Conservation (phyloP, 2,888 invertebrate species). For the Fragum sueziense region DNA sequence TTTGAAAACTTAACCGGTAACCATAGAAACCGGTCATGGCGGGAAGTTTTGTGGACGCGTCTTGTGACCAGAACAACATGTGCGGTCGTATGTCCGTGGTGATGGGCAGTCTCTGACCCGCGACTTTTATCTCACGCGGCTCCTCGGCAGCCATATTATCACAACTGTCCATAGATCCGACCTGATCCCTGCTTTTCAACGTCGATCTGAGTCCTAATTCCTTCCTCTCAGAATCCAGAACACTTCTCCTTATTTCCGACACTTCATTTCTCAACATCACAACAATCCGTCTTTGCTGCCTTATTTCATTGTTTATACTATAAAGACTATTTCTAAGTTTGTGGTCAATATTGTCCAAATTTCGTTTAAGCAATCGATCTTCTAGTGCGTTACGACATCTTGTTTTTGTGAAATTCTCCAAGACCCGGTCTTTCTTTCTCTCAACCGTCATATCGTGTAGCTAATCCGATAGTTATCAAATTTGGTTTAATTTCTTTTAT, state of each 20-base stretch:
- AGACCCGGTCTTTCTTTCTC: conserved; percentile 33
- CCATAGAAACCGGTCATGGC: conserved; percentile 50
- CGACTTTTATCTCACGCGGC: conserved; percentile 5
- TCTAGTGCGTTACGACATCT: conserved; percentile 46
- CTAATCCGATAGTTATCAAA: conserved; percentile 15
- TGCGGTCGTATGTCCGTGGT: conserved; percentile 30
- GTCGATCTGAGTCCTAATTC: neutral
- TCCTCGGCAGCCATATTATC: conserved; percentile 1
- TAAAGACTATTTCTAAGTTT: conserved; percentile 6
- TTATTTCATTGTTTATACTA: conserved; percentile 9
- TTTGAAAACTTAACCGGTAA: conserved; percentile 33
- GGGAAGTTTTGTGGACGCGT: conserved; percentile 53
- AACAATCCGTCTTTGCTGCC: conserved; percentile 4
- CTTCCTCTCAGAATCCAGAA: neutral
- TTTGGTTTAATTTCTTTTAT: conserved; percentile 2
- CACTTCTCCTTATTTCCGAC: conserved; percentile 2
- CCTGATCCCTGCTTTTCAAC: neutral
- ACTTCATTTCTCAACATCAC: conserved; percentile 13
- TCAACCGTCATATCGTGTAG: conserved; percentile 17
- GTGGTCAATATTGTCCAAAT: conserved; percentile 4
- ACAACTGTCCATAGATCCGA: conserved; percentile 13
- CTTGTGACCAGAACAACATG: conserved; percentile 60
- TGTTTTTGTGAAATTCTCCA: conserved; percentile 45
- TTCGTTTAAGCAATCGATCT: conserved; percentile 4
- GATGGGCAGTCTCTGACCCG: conserved; percentile 5